These are phyloP conservation scores for Parnassius smintheus DNA, from an alignment of 2,888 invertebrate species.

Conservation along the genomic window DNA sequence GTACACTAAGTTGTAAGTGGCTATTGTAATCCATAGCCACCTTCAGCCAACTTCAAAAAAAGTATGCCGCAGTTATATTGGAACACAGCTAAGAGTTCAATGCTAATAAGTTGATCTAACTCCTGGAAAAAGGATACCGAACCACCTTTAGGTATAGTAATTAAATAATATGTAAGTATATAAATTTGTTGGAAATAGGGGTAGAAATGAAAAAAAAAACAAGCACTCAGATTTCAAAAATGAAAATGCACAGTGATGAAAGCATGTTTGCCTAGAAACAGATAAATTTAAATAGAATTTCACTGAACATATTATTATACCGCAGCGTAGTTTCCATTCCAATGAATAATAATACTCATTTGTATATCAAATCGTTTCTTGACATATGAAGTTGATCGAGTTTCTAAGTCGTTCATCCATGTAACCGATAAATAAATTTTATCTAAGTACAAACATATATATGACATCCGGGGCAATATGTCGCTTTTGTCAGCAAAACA, in stretches of 20 bases:
- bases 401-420: slow-evolving; percentile 54
- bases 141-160: no score
- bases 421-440: slow-evolving; percentile 61
- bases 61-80: no score
- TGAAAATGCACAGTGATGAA: background rate
- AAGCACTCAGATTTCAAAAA: background rate
- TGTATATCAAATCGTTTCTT: slow-evolving; percentile 40
- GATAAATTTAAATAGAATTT: slow-evolving; percentile 35
- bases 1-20: no score
- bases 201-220: no score
- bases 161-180: no score
- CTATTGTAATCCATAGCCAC: no score
- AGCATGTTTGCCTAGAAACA: slow-evolving; percentile 9
- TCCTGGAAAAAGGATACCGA: no score
- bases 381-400: slow-evolving; percentile 36
- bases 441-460: slow-evolving; percentile 47
- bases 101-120: no score
- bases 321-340: slow-evolving; percentile 55
- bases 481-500: slow-evolving; percentile 45
- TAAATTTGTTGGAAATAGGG: no score
- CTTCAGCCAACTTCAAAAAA: no score
- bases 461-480: slow-evolving; percentile 36
- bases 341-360: slow-evolving; percentile 48
- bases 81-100: no score
- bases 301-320: slow-evolving; percentile 48